Base-by-base conservation (phyloP, 2,888 invertebrate species). In the Chrysodeixis includens region DNA sequence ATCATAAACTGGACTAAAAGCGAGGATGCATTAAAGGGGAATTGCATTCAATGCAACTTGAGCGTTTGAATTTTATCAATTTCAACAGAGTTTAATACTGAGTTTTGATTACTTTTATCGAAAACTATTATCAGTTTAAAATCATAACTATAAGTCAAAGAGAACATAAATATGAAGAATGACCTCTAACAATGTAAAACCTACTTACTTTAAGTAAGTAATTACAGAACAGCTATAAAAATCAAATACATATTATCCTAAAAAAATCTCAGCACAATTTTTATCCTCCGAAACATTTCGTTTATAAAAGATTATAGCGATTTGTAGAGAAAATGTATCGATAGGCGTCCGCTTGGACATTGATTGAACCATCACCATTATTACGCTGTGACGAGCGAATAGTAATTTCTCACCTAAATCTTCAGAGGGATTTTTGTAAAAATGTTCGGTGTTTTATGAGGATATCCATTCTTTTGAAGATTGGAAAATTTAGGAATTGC, bases 331-430 rank as follows among this genome's bases (percentile, higher is more conserved):
- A 58, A 70, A 74, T 62, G 40, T 66, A 70, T 74, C 70, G 51
- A 62, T 70, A 62, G 62, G 59, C 59, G 66, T 70, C 59, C 56
- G 22, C 40, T 18, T 8, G 54, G 70, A 74, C 73, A 66, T 74
- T 74, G 73, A 74, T 74, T 74, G 74, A 74, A 54, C 30, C 70
- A 65, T 61, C 59, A 62, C 74, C 46, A 66, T 73, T 74, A 74
- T 49, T 46, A 46, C 46, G 20, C 69, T 59, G 20, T 62, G 58
- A 54, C 62, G 51, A 56, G 51, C 54, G 55, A 56, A 66, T 56
- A 62, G 60, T 66, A 61, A 66, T 66, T 66, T 74, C 70, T 70
- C 57, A 74, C 56, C 62, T 60, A 53, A 63, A 61, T 40, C 58
- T 52, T 46, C 16, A 60, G 55, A 62, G 30, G 51, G 51, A 60